Evolutionary conservation across 1,140 invertebrate genomes (phyloP).

Genomic region (Gryon sp.): DNA sequence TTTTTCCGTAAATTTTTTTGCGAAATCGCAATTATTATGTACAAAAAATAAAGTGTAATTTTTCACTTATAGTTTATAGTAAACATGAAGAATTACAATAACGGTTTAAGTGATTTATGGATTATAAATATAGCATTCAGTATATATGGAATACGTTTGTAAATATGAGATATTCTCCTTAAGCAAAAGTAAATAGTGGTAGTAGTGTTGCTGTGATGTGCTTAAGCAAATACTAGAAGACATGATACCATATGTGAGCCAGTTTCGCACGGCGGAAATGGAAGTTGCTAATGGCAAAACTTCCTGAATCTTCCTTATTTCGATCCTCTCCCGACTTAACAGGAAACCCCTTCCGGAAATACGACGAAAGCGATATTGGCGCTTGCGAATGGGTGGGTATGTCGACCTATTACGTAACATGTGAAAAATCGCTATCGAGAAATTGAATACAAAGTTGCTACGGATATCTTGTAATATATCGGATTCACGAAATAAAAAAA

Average conservation of each 20-base stretch:
- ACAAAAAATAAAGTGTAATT: too few relatives aligned
- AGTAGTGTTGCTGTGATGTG: conserved; percentile 64
- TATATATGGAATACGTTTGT: conserved; percentile 58
- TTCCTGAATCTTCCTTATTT: conserved; percentile 71
- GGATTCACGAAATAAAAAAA: conserved; percentile 39
- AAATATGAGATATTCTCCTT: conserved; percentile 76
- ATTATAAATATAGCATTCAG: conserved; percentile 37
- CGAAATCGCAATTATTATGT: too few relatives aligned
- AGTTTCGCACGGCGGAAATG: conserved; percentile 70
- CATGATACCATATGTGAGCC: conserved; percentile 72
- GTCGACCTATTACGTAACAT: conserved; percentile 58
- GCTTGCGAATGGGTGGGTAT: conserved; percentile 49
- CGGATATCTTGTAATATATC: conserved; percentile 47
- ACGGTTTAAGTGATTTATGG: too few relatives aligned
- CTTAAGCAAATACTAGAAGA: conserved; percentile 73
- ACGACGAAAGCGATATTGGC: conserved; percentile 64
- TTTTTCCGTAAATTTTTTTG: too few relatives aligned
- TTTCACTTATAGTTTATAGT: too few relatives aligned
- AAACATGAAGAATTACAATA: too few relatives aligned
- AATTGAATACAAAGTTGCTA: conserved; percentile 58
- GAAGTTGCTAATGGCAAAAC: conserved; percentile 72
- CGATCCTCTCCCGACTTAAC: conserved; percentile 44
- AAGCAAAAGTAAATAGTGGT: conserved; percentile 60
- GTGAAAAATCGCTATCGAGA: conserved; percentile 60
- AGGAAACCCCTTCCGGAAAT: conserved; percentile 66